A percentile compares a stretch with the other conserved stretches of the same genome.
phyloP scores from a whole-genome alignment of 2,113 vertebrate species.

The Phrynosoma platyrhinos region DNA sequence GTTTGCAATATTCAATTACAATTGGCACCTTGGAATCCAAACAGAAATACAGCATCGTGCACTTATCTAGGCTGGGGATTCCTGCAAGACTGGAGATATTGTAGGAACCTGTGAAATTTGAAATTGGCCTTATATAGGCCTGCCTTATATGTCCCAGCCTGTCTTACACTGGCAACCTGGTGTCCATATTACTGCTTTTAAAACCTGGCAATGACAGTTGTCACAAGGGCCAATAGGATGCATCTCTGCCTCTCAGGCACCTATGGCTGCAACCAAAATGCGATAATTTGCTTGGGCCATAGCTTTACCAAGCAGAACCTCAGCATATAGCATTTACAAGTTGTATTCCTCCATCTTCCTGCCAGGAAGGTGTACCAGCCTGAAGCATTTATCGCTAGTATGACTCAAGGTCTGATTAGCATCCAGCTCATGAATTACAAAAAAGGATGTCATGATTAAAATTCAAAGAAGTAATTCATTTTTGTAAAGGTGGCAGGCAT shows the following conservation, averaged over 20 bases:
- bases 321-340: slow-evolving; percentile 49
- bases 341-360: slow-evolving; percentile 53
- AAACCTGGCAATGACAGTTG: neutral
- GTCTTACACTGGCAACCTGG: too few relatives aligned
- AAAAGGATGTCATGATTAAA: slow-evolving; percentile 63
- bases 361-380: slow-evolving; percentile 55
- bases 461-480: slow-evolving; percentile 50
- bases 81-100: too few relatives aligned
- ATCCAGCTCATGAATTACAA: slow-evolving; percentile 47
- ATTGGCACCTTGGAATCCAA: too few relatives aligned
- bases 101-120: too few relatives aligned
- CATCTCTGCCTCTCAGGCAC: too few relatives aligned
- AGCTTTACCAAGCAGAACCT: slow-evolving; percentile 20
- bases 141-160: too few relatives aligned
- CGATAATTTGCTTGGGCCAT: slow-evolving; percentile 44
- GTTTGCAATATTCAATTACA: too few relatives aligned
- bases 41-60: too few relatives aligned
- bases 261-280: neutral
- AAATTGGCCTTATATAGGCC: too few relatives aligned
- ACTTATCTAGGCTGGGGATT: too few relatives aligned
- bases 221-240: neutral
- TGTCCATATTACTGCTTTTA: neutral
- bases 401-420: slow-evolving; percentile 53
- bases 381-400: slow-evolving; percentile 54
- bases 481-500: slow-evolving; percentile 38